Base-by-base conservation (phyloP, 2,797 vertebrate species). In the Hypotaenidia okinawae region DNA sequence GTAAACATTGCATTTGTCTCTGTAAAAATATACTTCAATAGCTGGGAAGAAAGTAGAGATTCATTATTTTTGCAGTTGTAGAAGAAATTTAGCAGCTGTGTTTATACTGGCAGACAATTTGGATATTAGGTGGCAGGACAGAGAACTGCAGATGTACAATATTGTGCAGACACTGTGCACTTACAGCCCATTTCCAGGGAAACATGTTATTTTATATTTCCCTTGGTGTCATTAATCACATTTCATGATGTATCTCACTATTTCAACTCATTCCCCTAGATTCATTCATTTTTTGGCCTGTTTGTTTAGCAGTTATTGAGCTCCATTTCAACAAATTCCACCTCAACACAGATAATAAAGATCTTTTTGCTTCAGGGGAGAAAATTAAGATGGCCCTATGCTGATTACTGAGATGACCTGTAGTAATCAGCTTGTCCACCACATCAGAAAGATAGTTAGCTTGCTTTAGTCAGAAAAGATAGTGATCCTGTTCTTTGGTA, bases 31-130 rank as follows among this genome's bases (percentile, higher is more conserved):
- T 73, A 88, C 84, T 97, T 97, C 94, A 95, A 73, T 90, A 83
- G 83, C 82, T 82, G 79, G 80, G 95, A 81, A 96, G 95, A 96
- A 94, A 97, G 70, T 89, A 85, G 92, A 97, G 93, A 98, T 98
- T 97, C 97, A 96, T 98, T 98, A 96, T 97, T 98, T 97, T 96
- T 97, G 88, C 95, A 98, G 95, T 98, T 96, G 85, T 84, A 96
- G 91, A 97, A 97, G 97, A 98, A 95, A 95, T 98, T 97, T 97
- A 97, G 96, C 98, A 99, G 98, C 98, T 98, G 98, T 98, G 98
- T 99, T 99, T 98, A 98, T 97, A 96, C 98, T 98, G 98, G 98
- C 97, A 97, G 92, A 84, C 89, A 97, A 96, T 84, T 91, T 96
- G 96, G 97, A 97, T 98, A 98, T 98, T 98, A 97, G 98, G 98